Evolutionary conservation across 2,888 invertebrate species (phyloP).

Genomic region (Lomographa bimaculata): DNA sequence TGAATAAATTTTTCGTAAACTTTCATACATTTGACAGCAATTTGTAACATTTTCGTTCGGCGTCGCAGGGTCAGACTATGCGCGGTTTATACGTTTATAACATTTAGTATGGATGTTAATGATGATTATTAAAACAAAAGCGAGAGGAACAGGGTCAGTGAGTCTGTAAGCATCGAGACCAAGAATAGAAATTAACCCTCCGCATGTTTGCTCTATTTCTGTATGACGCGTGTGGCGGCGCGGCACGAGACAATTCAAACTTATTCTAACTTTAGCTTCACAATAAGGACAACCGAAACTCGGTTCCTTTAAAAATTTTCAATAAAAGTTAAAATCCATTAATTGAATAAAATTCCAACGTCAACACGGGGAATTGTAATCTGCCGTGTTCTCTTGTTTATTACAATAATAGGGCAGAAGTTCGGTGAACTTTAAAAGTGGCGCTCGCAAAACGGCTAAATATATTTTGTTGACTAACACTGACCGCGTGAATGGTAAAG

Average conservation of each 20-base stretch:
- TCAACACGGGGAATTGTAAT: neutral
- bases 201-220: constrained; percentile 61
- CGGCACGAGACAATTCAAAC: constrained; percentile 59
- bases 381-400: constrained; percentile 4
- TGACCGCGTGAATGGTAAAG: constrained; percentile 59
- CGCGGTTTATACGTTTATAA: no score
- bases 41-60: no score
- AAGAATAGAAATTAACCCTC: constrained; percentile 70
- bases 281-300: neutral
- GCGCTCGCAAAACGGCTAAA: constrained; percentile 64
- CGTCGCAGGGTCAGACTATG: no score
- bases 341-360: neutral
- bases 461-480: constrained; percentile 75
- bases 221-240: constrained; percentile 45
- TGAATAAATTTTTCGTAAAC: no score
- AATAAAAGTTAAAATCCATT: no score
- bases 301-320: no score
- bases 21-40: no score
- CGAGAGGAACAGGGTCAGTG: constrained; percentile 38
- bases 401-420: constrained; percentile 38
- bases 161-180: constrained; percentile 48
- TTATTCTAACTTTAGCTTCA: constrained; percentile 39
- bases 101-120: no score
- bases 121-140: constrained; percentile 13
- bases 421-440: constrained; percentile 55